Percentiles rank a stretch among this genome's conserved stretches.
These are phyloP conservation scores for Leucosticte australis DNA, from an alignment of 2,113 vertebrate species.

Conservation along the genomic window DNA sequence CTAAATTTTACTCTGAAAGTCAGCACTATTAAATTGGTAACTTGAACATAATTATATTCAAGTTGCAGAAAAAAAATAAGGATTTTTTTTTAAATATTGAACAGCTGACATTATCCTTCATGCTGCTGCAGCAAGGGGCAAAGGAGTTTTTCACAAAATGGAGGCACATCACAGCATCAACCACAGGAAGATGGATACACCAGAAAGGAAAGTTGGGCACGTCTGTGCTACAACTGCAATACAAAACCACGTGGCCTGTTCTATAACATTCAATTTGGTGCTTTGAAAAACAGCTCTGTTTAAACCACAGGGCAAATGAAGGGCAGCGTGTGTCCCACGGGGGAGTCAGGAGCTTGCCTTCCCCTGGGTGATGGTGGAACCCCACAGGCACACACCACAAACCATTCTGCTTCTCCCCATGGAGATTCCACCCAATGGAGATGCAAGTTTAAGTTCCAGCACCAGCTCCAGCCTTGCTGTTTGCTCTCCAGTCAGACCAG, in stretches of 20 bases:
- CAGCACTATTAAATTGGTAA: neutral
- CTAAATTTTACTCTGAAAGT: neutral
- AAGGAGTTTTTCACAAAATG: neutral
- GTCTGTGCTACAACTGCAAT: neutral
- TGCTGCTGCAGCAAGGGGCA: neutral
- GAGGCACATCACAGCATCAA: neutral
- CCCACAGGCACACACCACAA: neutral
- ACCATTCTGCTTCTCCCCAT: neutral
- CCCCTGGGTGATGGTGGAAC: neutral
- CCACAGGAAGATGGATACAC: neutral
- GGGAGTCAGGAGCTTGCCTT: neutral
- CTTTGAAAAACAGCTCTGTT: neutral
- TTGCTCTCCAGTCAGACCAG: neutral
- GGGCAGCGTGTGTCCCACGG: neutral
- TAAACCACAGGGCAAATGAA: neutral
- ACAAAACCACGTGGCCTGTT: neutral
- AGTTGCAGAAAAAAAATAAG: neutral
- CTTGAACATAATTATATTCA: neutral
- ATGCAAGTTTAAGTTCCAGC: neutral
- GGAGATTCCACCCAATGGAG: neutral
- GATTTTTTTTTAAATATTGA: accelerated
- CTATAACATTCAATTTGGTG: neutral
- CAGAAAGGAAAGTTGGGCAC: neutral
- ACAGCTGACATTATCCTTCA: neutral
- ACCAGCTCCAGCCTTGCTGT: neutral